Base-by-base conservation (phyloP, 1,140 invertebrate species). In the Globodera rostochiensis region DNA sequence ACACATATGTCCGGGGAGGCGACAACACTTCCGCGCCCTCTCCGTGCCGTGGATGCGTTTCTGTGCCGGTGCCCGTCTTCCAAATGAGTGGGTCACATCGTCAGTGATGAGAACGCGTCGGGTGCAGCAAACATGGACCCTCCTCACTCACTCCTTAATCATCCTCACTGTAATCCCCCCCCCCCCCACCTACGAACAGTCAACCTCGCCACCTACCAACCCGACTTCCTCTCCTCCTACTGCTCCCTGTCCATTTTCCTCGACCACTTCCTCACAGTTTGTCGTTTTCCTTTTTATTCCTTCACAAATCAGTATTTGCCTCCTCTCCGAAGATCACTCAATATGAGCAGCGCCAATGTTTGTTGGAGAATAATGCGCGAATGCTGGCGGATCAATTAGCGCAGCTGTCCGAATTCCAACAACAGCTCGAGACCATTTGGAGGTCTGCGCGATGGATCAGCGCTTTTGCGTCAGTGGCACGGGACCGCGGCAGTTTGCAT, bases 41-140 rank as follows among this genome's bases (percentile, higher is more conserved):
- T 46, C 70, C 76, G 15, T 85, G 84, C 47, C 80, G 77, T 73
- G 84, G 83, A 19, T 85, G 84, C 77, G 49, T 73, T 15, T 80
- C 85, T 15, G 70, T 85, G 47, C 85, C 84, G 45, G 76, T 86
- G 49, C 69, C 83, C 25, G 79, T 85, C 47, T 85, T 85, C 76
- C 86, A 85, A 85, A 86, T 85, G 83, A 85, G 84, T 85, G 53
- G 75, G 79, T 77, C 49, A 50, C 45, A n/a, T 36, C 60, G 13
- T 64, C n/a, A n/a, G 60, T n/a, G n/a, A 36, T 36, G 25, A 36
- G 25, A 36, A 36, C 25, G 25, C 25, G 25, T 36, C 25, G 25
- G 25, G 25, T 36, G 25, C 49, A 46, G 21, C 19, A 47, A 47
- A 4, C 75, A 76, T 50, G 9, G n/a, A 47, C 19, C 36, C 67